Base-by-base conservation (phyloP, 1,140 invertebrate species). In the Lordiphosa clarofinis region DNA sequence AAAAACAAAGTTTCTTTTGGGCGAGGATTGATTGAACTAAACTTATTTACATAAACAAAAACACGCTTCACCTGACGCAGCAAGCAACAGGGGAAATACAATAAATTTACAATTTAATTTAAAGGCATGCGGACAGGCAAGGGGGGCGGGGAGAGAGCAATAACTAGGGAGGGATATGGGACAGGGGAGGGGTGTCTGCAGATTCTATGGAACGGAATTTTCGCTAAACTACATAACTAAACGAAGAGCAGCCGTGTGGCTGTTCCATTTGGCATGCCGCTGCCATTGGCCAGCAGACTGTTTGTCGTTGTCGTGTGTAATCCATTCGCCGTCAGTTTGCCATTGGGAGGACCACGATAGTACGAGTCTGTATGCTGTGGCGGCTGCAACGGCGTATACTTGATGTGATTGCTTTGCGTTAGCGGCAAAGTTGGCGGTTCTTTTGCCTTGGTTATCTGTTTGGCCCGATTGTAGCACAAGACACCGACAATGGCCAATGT, bases 401-500 rank as follows among this genome's bases (percentile, higher is more conserved):
- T 88, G 12, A 76, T 62, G 35, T 68, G 59, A 69, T 59, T 73
- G 57, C 48, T 74, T 37, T 74, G 62, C 19, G 71, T 57, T 9
- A 69, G 31, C 9, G 74, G 67, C 50, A 74, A 43, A 37, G 79
- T 68, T 4, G 73, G 67, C 6, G 68, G 43, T 11, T 86, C 67
- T 4, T 59, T 52, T 3, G 58, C 39, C 47, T 50, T 79, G 2
- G 86, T 62, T 10, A 88, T 56, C 12, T 88, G 87, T 47, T 88
- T 88, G 11, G 87, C 87, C n/a, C 88, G 66, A 89, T 99, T 99
- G 89, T 99, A 99, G 44, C 92, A 92, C 8, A 99, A 90, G 15
- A 99, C 97, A 28, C 97, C 98, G 50, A 95, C 90, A 58, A 98
- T 94, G 3, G 98, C 97, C 56, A 98, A 79, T 28, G 94, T 90